Evolutionary conservation across 2,797 vertebrate genomes (phyloP), one percentile per base, ranked within the genome.

Genomic region (Apodemus agrarius): DNA sequence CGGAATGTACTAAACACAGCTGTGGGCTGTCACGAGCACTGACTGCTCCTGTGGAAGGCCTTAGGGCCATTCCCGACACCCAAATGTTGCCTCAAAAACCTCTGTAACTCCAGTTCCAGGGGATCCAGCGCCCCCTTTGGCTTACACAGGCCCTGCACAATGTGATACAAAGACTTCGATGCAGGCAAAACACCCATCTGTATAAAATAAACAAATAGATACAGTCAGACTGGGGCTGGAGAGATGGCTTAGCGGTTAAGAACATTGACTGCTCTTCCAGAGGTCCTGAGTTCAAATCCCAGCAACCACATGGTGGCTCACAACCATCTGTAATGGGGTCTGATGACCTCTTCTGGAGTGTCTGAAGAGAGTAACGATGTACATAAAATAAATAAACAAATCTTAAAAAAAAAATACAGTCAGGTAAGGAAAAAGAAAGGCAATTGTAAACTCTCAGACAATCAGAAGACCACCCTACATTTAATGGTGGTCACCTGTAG

Each of bases 381-480:
- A 24, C 21, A 46, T 84, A 65, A 65, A 84, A 84, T 46, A 65
- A 49, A 31, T 43, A 83, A 43, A 83, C 10, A 24, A 63, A 83
- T 59, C 7, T 6, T 61, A 24, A 22, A 59, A 16, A 16, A 24
- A 61, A 40, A 84, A 84, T 43, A 46, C 12, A 43, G 61, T 65
- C 26, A 82, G 22, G 21, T 59, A 81, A 78, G 37, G 46, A 76
- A 93, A 97, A 94, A 81, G n/a, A 92, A 92, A 76, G 59, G 82
- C 29, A 76, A 75, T 16, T 49, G 34, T 43, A 81, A 96, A 85
- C 46, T n/a, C 67, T 46, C 61, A 52, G 31, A 76, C 82, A 95
- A 86, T 21, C 9, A 54, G 69, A 93, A 89, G 57, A 69, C 46
- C 9, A 43, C 46, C 7, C 24, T n/a, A 16, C 40, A 57, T 11